Evolutionary conservation across 1,140 invertebrate species (phyloP).

Genomic region (Eriosoma lanigerum): DNA sequence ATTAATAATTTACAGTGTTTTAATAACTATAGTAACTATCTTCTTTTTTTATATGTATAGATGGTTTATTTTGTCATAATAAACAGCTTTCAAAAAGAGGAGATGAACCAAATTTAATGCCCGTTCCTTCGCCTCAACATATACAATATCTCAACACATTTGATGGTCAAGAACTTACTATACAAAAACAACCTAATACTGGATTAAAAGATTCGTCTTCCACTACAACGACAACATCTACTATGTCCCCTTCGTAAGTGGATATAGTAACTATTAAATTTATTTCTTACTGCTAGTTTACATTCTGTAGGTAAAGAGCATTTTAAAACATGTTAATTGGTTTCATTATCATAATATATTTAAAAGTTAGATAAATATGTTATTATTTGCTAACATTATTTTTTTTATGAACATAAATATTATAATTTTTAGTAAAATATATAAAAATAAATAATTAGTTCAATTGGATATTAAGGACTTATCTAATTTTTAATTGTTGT

Average conservation of each 20-base stretch:
- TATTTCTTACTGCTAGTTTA: no score
- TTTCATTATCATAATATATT: no score
- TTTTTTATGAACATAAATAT: no score
- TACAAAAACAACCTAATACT: slow-evolving; percentile 94
- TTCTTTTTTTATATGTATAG: slow-evolving; percentile 7
- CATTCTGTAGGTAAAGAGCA: no score
- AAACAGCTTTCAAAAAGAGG: slow-evolving; percentile 41
- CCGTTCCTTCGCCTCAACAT: slow-evolving; percentile 92
- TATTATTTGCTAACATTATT: no score
- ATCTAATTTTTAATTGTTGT: no score
- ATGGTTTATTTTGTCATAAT: slow-evolving; percentile 24
- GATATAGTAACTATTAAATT: no score
- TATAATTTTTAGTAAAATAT: no score
- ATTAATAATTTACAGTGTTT: background rate
- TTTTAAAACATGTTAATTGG: no score
- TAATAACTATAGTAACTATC: background rate
- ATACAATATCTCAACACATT: slow-evolving; percentile 94
- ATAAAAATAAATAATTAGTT: no score
- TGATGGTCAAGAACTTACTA: slow-evolving; percentile 93
- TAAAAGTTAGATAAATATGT: no score
- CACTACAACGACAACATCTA: slow-evolving; percentile 56
- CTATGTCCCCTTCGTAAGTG: slow-evolving; percentile 66
- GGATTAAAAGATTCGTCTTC: slow-evolving; percentile 69
- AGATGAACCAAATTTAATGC: slow-evolving; percentile 90
- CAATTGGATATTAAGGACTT: no score